phyloP scores from a whole-genome alignment of 1,140 invertebrate genomes.

The Heliothis subflexa region DNA sequence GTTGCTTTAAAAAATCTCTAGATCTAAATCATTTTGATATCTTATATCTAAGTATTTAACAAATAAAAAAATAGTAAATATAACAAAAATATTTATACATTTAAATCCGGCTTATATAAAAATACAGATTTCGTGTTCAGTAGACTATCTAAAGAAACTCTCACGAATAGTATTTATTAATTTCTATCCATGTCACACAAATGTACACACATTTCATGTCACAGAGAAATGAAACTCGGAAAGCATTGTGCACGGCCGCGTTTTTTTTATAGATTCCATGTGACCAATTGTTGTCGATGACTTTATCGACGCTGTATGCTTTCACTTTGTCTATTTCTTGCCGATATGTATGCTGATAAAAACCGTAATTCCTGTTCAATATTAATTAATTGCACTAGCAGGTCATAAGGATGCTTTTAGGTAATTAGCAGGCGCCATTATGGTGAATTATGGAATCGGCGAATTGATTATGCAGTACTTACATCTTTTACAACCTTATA shows the following conservation, averaged over 20 bases:
- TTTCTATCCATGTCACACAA: constrained; percentile 17
- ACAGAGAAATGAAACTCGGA: constrained; percentile 63
- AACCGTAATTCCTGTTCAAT: constrained; percentile 39
- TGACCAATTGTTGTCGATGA: constrained; percentile 62
- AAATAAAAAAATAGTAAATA: no score
- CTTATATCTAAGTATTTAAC: not conserved
- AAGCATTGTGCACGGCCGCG: constrained; percentile 63
- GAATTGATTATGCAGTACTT: no score
- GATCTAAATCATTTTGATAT: not conserved
- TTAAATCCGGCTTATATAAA: no score
- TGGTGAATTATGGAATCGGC: no score
- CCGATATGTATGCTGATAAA: constrained; percentile 34
- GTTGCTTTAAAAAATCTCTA: not conserved
- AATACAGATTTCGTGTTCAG: not conserved
- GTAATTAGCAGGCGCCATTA: no score
- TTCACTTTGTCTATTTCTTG: constrained; percentile 56
- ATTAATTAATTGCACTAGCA: not conserved
- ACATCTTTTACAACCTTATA: no score
- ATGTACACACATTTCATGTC: constrained; percentile 36
- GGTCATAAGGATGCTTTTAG: no score
- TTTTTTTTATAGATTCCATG: constrained; percentile 60
- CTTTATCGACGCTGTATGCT: constrained; percentile 64
- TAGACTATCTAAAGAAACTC: not conserved
- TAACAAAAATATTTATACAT: no score
- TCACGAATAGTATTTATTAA: not conserved